Percentiles rank a stretch among this genome's conserved stretches.
These are phyloP conservation scores for Saccostrea glomerata DNA, from an alignment of 1,140 invertebrate genomes.

Conservation along the genomic window DNA sequence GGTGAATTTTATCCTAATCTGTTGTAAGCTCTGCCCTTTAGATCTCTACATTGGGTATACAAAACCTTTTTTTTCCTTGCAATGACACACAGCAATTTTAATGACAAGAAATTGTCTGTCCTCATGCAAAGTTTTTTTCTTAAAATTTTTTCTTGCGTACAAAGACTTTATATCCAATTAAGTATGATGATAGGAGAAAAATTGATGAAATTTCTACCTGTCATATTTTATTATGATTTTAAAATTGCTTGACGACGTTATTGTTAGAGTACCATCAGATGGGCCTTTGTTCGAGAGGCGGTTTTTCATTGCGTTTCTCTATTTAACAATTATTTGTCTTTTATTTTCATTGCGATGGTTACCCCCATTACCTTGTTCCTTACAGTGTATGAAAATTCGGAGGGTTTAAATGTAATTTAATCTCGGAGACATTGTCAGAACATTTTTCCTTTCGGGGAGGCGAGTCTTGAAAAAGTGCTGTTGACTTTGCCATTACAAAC, in stretches of 20 bases:
- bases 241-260: neutral
- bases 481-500: slow-evolving; percentile 34
- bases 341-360: slow-evolving; percentile 36
- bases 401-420: slow-evolving; percentile 37
- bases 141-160: neutral
- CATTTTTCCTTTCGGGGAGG: slow-evolving; percentile 3
- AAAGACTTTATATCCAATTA: neutral
- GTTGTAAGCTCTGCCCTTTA: neutral
- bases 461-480: slow-evolving; percentile 4
- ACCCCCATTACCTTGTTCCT: neutral
- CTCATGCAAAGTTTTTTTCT: neutral
- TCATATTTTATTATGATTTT: slow-evolving; percentile 35
- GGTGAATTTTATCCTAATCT: slow-evolving; percentile 27
- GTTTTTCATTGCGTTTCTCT: slow-evolving; percentile 2
- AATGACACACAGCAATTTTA: neutral
- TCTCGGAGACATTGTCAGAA: slow-evolving; percentile 2
- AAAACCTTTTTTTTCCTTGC: neutral
- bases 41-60: neutral
- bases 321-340: slow-evolving; percentile 22
- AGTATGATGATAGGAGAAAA: neutral
- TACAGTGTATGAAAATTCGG: neutral
- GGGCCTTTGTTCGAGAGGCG: neutral
- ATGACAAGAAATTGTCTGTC: neutral
- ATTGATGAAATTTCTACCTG: slow-evolving; percentile 1
- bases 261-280: neutral